phyloP scores from a whole-genome alignment of 2,113 vertebrate genomes.

The Carassius auratus region DNA sequence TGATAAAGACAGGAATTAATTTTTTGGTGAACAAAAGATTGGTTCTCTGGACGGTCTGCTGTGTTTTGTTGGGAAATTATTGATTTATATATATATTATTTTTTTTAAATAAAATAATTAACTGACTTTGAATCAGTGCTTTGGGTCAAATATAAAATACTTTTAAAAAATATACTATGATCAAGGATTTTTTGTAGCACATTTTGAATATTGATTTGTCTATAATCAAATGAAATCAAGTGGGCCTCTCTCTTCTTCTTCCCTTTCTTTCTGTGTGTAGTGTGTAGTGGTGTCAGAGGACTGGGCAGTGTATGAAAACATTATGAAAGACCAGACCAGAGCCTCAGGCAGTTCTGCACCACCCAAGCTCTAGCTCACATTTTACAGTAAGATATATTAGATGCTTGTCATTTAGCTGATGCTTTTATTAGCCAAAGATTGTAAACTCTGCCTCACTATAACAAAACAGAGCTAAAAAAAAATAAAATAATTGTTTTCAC shows the following conservation, averaged over 20 bases:
- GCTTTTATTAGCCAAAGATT: not conserved
- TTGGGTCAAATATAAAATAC: not conserved
- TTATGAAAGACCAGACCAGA: constrained; percentile 21
- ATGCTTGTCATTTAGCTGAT: not conserved
- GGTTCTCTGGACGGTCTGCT: constrained; percentile 35
- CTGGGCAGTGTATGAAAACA: constrained; percentile 10
- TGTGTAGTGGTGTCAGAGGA: not conserved
- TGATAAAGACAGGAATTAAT: constrained; percentile 76
- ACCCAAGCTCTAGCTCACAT: not conserved
- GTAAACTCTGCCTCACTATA: not conserved
- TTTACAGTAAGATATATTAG: constrained; percentile 17
- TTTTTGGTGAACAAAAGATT: constrained; percentile 70
- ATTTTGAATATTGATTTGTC: constrained; percentile 30
- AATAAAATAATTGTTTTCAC: too few species aligned
- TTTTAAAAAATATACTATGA: not conserved
- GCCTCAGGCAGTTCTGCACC: not conserved
- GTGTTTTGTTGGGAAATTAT: not conserved
- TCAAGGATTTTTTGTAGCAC: not conserved
- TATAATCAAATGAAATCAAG: constrained; percentile 1
- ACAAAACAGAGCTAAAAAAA: not conserved
- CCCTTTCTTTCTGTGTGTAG: not conserved
- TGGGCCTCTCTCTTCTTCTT: not conserved
- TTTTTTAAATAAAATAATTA: too few species aligned
- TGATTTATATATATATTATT: not conserved
- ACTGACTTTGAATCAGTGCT: not conserved